phyloP scores from a whole-genome alignment of 2,113 vertebrate genomes.

The Oplegnathus fasciatus region DNA sequence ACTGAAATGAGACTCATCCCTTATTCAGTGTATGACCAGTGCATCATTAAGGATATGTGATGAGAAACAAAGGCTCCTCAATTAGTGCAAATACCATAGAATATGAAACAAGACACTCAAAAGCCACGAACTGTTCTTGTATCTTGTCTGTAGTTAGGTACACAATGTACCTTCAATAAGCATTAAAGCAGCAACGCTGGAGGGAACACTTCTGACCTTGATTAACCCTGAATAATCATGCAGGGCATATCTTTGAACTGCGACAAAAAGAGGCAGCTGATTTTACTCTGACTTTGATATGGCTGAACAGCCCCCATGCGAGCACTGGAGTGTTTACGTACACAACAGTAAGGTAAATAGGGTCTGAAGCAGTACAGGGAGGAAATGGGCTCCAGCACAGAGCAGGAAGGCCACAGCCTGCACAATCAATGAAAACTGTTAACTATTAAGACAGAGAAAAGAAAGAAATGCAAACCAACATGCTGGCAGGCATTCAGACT shows the following conservation, averaged over 20 bases:
- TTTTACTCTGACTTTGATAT: conserved; percentile 48
- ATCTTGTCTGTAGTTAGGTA: conserved; percentile 49
- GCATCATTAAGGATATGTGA: conserved; percentile 10
- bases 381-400: conserved; percentile 27
- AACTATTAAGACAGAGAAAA: conserved; percentile 46
- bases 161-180: conserved; percentile 66
- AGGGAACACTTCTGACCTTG: conserved; percentile 74
- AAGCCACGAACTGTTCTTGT: conserved; percentile 23
- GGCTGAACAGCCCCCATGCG: conserved; percentile 30
- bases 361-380: neutral
- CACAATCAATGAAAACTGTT: conserved; percentile 54
- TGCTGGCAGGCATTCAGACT: conserved; percentile 53
- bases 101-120: conserved; percentile 28
- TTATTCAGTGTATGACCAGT: conserved; percentile 14
- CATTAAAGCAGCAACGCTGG: conserved; percentile 48
- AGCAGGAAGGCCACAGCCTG: conserved; percentile 43
- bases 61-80: conserved; percentile 20
- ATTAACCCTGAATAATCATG: conserved; percentile 73
- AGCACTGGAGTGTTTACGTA: conserved; percentile 26
- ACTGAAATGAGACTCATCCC: conserved; percentile 42
- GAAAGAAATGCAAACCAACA: conserved; percentile 43
- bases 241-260: conserved; percentile 75
- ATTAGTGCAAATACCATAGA: conserved; percentile 29
- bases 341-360: conserved; percentile 37
- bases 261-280: conserved; percentile 64